Conservation (phyloP, 2,888 invertebrate species). For the Drosophila lacicola region DNA sequence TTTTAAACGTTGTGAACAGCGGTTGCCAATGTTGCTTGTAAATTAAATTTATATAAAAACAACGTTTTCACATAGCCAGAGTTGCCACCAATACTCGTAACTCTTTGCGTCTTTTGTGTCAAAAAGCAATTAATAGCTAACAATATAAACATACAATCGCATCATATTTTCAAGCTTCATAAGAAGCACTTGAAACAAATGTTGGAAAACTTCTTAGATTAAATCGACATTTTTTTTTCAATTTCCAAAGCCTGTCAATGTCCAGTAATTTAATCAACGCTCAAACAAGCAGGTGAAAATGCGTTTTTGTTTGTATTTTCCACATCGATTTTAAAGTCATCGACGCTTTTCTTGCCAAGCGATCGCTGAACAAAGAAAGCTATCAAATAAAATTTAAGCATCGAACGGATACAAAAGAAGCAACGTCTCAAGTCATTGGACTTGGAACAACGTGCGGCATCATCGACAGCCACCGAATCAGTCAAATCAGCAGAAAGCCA, state of each 20-base stretch:
- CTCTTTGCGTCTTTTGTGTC: background rate
- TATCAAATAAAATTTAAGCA: slow-evolving; percentile 60
- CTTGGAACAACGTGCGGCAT: slow-evolving; percentile 49
- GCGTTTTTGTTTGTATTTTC: slow-evolving; percentile 24
- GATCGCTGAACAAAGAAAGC: slow-evolving; percentile 60
- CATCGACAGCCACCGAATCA: slow-evolving; percentile 47
- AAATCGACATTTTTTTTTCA: background rate
- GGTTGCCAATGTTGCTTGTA: no score
- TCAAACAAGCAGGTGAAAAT: slow-evolving; percentile 65
- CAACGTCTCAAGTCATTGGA: slow-evolving; percentile 55
- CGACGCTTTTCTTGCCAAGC: slow-evolving; percentile 50
- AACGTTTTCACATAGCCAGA: no score
- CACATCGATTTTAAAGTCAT: slow-evolving; percentile 41
- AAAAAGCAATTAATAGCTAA: background rate
- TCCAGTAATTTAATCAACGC: slow-evolving; percentile 27
- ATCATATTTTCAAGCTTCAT: background rate
- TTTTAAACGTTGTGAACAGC: no score
- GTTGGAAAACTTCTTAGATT: slow-evolving; percentile 18
- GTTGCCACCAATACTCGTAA: no score
- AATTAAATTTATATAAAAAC: no score
- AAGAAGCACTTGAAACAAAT: slow-evolving; percentile 19
- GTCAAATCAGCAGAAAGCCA: slow-evolving; percentile 53
- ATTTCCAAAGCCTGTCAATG: slow-evolving; percentile 1
- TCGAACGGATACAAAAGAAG: slow-evolving; percentile 55
- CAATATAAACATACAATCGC: background rate